These are phyloP conservation scores for Mesoligia furuncula DNA, from an alignment of 2,888 invertebrate genomes.

Conservation along the genomic window DNA sequence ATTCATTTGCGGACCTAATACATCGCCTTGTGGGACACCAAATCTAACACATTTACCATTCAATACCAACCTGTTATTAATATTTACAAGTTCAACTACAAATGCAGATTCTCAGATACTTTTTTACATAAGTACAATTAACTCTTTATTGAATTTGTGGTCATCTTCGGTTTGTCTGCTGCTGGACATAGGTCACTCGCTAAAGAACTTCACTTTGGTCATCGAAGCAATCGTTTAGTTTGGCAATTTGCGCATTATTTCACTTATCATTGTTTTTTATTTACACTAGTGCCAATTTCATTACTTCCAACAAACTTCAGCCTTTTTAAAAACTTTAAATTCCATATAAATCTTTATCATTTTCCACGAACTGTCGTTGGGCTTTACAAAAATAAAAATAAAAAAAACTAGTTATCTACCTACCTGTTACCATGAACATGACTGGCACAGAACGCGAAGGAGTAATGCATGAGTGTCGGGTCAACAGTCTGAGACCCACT, in stretches of 20 bases:
- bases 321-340: neutral
- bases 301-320: neutral
- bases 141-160: neutral
- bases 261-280: neutral
- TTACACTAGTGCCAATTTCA: conserved; percentile 11
- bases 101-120: conserved; percentile 8
- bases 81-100: conserved; percentile 53
- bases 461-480: conserved; percentile 99
- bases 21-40: conserved; percentile 75
- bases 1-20: conserved; percentile 70
- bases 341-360: neutral
- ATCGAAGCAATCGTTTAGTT: neutral
- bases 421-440: conserved; percentile 99
- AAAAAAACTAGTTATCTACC: conserved; percentile 68
- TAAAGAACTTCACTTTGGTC: neutral
- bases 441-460: conserved; percentile 99
- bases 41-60: conserved; percentile 71
- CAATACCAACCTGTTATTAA: conserved; percentile 54
- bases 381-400: neutral
- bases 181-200: conserved; percentile 7
- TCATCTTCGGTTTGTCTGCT: neutral
- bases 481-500: conserved; percentile 98
- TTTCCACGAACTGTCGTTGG: neutral
- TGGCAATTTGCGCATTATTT: neutral
- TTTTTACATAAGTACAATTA: conserved; percentile 13